Evolutionary conservation across 2,888 invertebrate genomes (phyloP), one percentile per base, ranked within the genome.

Genomic region (Ochlodes sylvanus): DNA sequence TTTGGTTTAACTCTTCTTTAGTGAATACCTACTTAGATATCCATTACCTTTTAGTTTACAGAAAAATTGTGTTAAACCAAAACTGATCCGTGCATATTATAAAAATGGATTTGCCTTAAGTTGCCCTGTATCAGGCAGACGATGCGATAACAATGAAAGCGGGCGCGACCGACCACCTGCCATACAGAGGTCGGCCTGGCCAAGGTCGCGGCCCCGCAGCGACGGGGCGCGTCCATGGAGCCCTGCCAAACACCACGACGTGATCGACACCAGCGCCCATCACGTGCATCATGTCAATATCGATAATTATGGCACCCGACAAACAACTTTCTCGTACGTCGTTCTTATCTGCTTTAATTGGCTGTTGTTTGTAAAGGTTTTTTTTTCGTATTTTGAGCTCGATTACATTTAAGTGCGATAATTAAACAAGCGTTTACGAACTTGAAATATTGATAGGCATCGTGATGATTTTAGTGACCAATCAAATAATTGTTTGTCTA

Each of bases 241-340:
- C 19, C 50, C 50, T 50, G 50, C 50, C 50, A 50, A 50, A 47
- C 47, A 17, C 47, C 50, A 19, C n/a, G 19, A 44, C 15, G n/a
- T 6, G 0, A 44, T 15, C 42, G 15, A 3, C 44, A 7, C 3
- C 50, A 19, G 1, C 44, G 7, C 2, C 44, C 17, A 47, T 7
- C 44, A 38, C 12, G 38, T 38, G 38, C 7, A 7, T 12, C 44
- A 2, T 17, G 44, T 9, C 2, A 19, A 4, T 50, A 12, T n/a
- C 0, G 44, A 27, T 27, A 27, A 27, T 10, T 44, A 15, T 44
- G 7, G 44, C 15, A 44, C 44, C 5, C 44, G 44, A 4, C 15
- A 7, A 15, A 44, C n/a, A 44, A 15, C 44, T 15, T 44, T 27
- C 27, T 27, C 27, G 27, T 27, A 27, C 27, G 3, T 27, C n/a